Conservation (phyloP, 2,888 invertebrate species). For the Cistogaster globosa region DNA sequence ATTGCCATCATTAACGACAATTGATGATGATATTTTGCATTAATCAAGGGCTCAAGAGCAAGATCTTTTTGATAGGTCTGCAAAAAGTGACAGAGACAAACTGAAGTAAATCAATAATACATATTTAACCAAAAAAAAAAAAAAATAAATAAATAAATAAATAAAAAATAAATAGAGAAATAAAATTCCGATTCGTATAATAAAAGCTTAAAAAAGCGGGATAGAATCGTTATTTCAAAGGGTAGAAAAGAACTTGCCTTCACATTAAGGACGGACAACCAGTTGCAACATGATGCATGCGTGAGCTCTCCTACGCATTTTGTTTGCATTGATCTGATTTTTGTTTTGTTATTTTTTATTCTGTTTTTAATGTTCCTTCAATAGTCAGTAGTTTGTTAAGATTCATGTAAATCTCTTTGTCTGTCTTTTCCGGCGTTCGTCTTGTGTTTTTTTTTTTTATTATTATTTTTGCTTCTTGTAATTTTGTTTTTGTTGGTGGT, state of each 20-base stretch:
- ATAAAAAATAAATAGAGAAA: no score
- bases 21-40: constrained; percentile 57
- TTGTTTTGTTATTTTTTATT: constrained; percentile 7
- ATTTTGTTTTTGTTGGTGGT: not conserved
- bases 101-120: constrained; percentile 15
- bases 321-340: not conserved
- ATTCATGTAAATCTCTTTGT: constrained; percentile 54
- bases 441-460: not conserved
- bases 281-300: not conserved
- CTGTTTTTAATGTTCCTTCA: constrained; percentile 8
- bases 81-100: constrained; percentile 45
- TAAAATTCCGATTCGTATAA: constrained; percentile 15
- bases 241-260: not conserved
- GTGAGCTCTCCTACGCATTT: constrained; percentile 23
- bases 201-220: not conserved
- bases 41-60: constrained; percentile 37
- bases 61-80: constrained; percentile 42
- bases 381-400: constrained; percentile 51
- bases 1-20: constrained; percentile 57
- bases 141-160: no score
- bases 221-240: not conserved
- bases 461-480: no score
- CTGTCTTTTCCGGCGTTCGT: constrained; percentile 6
- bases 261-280: not conserved
- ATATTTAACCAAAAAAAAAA: not conserved